Evolutionary conservation across 2,888 invertebrate genomes (phyloP).

Genomic region (Eupithecia insigniata): DNA sequence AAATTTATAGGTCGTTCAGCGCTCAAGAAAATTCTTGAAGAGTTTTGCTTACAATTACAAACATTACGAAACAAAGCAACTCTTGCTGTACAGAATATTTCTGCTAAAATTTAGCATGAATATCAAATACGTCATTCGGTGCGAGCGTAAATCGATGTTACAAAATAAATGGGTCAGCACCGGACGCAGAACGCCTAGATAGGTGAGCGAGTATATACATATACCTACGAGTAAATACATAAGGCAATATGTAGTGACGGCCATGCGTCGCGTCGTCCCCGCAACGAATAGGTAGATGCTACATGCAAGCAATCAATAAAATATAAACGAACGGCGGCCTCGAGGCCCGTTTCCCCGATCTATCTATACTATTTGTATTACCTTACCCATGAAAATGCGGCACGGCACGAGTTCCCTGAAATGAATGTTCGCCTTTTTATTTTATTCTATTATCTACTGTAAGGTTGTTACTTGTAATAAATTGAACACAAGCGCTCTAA

Average conservation of each 20-base stretch:
- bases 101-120: neutral
- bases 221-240: neutral
- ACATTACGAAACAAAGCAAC: neutral
- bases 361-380: constrained; percentile 1
- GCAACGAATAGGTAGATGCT: constrained; percentile 10
- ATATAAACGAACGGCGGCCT: constrained; percentile 22
- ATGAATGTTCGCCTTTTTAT: too few species aligned
- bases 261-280: constrained; percentile 13
- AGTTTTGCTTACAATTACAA: neutral
- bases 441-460: too few species aligned
- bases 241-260: neutral
- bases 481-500: too few species aligned
- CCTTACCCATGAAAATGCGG: neutral
- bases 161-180: constrained; percentile 57
- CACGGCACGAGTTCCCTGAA: neutral
- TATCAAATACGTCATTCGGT: constrained; percentile 42
- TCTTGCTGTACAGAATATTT: neutral
- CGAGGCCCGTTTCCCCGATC: constrained; percentile 1
- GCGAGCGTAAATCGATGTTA: constrained; percentile 55
- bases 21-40: neutral
- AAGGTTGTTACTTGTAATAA: too few species aligned
- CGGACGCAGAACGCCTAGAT: constrained; percentile 46
- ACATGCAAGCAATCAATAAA: constrained; percentile 57
- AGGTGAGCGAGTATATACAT: constrained; percentile 1
- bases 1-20: neutral